phyloP scores from a whole-genome alignment of 2,797 vertebrate genomes.

The Nasua narica region DNA sequence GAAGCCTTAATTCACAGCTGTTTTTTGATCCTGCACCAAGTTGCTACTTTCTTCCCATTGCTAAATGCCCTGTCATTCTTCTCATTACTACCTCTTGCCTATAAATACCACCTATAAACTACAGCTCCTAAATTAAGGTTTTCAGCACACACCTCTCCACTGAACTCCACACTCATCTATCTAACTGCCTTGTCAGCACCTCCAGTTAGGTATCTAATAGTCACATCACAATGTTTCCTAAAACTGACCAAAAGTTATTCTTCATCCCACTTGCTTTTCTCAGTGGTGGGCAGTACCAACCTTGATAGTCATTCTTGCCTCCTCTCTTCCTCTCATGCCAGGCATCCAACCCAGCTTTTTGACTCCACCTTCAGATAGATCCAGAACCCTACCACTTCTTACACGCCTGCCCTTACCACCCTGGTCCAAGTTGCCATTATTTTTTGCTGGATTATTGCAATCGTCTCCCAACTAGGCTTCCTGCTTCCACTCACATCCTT shows the following conservation, averaged over 20 bases:
- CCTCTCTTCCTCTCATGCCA: neutral
- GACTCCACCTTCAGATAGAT: neutral
- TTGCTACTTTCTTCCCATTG: neutral
- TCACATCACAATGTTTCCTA: neutral
- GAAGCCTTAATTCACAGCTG: neutral
- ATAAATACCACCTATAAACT: neutral
- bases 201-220: neutral
- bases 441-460: neutral
- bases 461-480: neutral
- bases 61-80: neutral
- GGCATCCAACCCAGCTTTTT: neutral
- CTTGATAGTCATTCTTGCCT: neutral
- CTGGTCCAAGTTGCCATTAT: neutral
- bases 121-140: neutral
- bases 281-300: neutral
- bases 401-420: neutral
- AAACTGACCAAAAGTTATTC: neutral
- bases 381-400: neutral
- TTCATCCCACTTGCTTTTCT: neutral
- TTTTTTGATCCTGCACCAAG: neutral
- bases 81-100: neutral
- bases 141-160: neutral
- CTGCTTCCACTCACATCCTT: neutral
- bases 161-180: neutral
- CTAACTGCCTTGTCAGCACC: neutral